Evolutionary conservation across 2,888 invertebrate species (phyloP).

Genomic region (Imbricaverruca yamaguchii): DNA sequence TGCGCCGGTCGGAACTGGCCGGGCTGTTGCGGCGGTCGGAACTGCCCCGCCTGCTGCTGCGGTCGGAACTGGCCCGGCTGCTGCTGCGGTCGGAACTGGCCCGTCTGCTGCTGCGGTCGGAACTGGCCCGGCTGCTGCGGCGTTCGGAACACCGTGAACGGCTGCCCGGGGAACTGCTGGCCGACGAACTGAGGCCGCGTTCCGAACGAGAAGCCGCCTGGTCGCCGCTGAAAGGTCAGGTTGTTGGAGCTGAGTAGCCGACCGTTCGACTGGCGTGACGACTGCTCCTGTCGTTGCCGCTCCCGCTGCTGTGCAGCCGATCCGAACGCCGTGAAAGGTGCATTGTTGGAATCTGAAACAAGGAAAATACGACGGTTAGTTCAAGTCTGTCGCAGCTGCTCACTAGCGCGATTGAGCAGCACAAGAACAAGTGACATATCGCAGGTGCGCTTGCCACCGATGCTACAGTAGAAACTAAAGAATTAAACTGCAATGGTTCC

Average conservation of each 20-base stretch:
- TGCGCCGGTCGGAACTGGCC: constrained; percentile 17
- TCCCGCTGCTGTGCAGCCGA: neutral
- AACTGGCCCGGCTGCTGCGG: neutral
- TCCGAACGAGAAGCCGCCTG: neutral
- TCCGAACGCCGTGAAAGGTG: neutral
- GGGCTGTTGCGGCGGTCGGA: neutral
- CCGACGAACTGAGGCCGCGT: neutral
- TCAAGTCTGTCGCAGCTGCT: neutral
- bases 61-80: constrained; percentile 11
- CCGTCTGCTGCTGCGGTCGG: neutral
- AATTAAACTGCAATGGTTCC: neutral
- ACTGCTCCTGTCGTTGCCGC: neutral
- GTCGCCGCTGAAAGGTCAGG: neutral
- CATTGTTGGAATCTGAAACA: neutral
- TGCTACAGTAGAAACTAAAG: neutral
- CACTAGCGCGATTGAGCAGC: neutral
- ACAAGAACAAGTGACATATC: too few relatives aligned
- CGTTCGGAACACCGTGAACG: constrained; percentile 2
- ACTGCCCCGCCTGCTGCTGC: neutral
- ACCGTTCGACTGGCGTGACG: neutral
- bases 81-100: constrained; percentile 19
- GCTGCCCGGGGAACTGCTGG: neutral
- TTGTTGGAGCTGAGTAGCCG: neutral
- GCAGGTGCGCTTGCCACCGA: neutral
- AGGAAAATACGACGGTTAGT: neutral